Evolutionary conservation across 1,140 invertebrate genomes (phyloP), one percentile per base, ranked within the genome.

Genomic region (Macrocentrus cingulum): DNA sequence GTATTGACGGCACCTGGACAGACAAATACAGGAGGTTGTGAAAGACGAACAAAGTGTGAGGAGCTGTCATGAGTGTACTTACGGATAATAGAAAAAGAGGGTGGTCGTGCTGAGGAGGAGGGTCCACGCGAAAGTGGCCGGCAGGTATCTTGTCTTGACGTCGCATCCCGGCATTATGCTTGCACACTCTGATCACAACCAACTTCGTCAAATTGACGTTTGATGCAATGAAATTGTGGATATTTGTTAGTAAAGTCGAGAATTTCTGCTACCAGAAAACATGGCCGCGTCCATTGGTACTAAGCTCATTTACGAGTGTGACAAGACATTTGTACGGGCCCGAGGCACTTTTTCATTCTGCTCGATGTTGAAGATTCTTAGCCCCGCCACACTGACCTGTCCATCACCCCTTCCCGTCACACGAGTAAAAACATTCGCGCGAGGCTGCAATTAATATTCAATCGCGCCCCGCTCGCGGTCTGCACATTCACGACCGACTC

Each of bases 41-140:
- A n/a, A n/a, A n/a, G n/a, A n/a, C n/a, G n/a, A n/a, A n/a, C n/a
- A n/a, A n/a, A n/a, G n/a, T n/a, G n/a, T n/a, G n/a, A n/a, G n/a
- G n/a, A n/a, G n/a, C n/a, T n/a, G n/a, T n/a, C n/a, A 19, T 20
- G 9, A 23, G 50, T 7, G 8, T 62, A 94, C 93, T 95, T 85
- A 97, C 94, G 95, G 92, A 82, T 92, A 97, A 80, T 90, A 92
- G 83, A 97, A 98, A 86, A 98, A 98, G 64, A 95, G 84, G 69
- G 87, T 87, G 64, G 95, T 97, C 62, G 94, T 92, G 69, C 87
- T 87, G 69, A 98, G 82, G 64, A 98, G 84, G 69, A 98, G 83
- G 61, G 88, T 88, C 96, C 96, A 99, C 72, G 96, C 95, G 83
- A 96, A 92, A 72, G 91, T 91, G 73, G 95, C 95, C 79, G 96